Conservation (phyloP, 2,888 invertebrate species). For the Bhutanitis thaidina region DNA sequence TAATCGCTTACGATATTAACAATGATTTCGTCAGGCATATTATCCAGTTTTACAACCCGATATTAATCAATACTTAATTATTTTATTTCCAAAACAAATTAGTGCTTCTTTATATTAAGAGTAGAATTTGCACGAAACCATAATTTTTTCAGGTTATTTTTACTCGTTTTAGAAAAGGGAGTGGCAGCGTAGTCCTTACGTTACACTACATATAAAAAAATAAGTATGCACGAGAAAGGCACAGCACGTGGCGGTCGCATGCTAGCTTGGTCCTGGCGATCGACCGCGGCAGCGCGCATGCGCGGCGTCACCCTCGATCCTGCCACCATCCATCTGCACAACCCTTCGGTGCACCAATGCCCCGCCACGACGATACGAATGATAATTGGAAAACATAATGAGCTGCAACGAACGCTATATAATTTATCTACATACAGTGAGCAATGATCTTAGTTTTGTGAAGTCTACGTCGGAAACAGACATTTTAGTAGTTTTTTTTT, state of each 20-base stretch:
- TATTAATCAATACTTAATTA: too few species aligned
- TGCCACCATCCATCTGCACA: conserved; percentile 32
- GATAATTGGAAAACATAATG: conserved; percentile 19
- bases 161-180: neutral
- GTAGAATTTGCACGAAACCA: neutral
- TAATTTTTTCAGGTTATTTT: neutral
- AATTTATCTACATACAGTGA: neutral
- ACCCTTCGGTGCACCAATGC: conserved; percentile 44
- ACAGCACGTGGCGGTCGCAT: conserved; percentile 65
- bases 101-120: too few species aligned
- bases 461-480: too few species aligned
- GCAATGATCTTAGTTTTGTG: neutral
- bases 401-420: conserved; percentile 15
- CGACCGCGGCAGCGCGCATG: conserved; percentile 64
- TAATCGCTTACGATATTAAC: too few species aligned
- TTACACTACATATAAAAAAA: neutral
- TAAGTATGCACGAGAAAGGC: neutral
- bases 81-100: too few species aligned
- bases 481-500: too few species aligned
- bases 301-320: conserved; percentile 36
- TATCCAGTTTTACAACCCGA: too few species aligned
- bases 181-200: neutral
- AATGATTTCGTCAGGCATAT: too few species aligned
- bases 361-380: conserved; percentile 22
- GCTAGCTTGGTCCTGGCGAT: conserved; percentile 48